Evolutionary conservation across 2,113 vertebrate species (phyloP), one percentile per base, ranked within the genome.

Genomic region (Paradisaea rubra): DNA sequence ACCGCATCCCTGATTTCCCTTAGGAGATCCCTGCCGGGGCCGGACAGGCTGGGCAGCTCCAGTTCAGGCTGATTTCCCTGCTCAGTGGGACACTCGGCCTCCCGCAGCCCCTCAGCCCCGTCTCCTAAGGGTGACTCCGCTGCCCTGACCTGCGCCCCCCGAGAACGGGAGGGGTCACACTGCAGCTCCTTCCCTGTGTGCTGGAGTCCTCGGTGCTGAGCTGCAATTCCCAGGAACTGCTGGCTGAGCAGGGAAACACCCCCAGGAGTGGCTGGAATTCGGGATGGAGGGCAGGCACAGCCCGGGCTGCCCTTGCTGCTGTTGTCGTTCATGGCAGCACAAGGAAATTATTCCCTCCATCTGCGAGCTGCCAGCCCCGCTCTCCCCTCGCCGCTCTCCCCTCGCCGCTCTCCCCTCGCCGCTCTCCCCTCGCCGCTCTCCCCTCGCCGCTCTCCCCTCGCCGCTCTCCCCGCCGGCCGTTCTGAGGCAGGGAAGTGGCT

Each of bases 171-270:
- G 41, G 37, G 4, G 42, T 3, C 18, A 3, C 13, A 6, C 2
- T 4, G 14, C 56, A 39, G 64, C 71, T 49, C 28, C 59, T 18
- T 9, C 80, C 4, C 19, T 14, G 39, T 39, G 39, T 39, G 39
- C 39, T 39, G 45, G 61, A 27, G 2, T 3, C 28, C 77, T 37
- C 1, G 0, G 4, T 5, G 37, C 2, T 13, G 56, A 47, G 60
- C 23, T 2, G 12, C 6, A 20, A 4, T 2, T 39, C 37, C 59
- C 33, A 69, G 50, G 25, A 69, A 11, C n/a, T 27, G 77, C 69
- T 65, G 73, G 12, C 21, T 20, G 25, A 41, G 68, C 72, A 28
- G 4, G 12, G 33, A 23, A 19, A 9, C 15, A 6, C 3, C 16
- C 10, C 1, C 45, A 33, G 68, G 52, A 52, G 35, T 15, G 33